Conservation (phyloP, 2,888 invertebrate genomes). For the Athalia circularis region DNA sequence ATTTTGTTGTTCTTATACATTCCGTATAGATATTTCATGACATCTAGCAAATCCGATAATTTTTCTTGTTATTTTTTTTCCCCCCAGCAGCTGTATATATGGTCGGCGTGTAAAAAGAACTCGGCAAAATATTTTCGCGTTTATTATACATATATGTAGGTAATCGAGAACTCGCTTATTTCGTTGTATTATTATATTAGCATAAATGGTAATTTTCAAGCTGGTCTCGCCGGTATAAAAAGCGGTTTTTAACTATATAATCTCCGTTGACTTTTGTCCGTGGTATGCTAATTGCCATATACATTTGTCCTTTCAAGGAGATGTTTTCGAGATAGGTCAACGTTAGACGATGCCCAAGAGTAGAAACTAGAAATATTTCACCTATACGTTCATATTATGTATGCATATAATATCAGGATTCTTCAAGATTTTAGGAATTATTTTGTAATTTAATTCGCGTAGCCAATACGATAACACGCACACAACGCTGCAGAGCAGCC, state of each 20-base stretch:
- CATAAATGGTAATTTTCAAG: conserved; percentile 38
- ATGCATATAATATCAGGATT: neutral
- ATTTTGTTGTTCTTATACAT: neutral
- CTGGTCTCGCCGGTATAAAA: conserved; percentile 21
- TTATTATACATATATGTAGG: neutral
- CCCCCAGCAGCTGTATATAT: no score
- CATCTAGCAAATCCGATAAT: neutral
- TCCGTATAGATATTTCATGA: neutral
- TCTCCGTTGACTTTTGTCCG: conserved; percentile 39
- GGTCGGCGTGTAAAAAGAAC: neutral
- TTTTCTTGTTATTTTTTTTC: neutral
- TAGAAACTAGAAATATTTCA: neutral
- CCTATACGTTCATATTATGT: neutral
- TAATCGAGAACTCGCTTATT: neutral
- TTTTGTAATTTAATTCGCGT: conserved; percentile 16
- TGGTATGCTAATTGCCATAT: conserved; percentile 37
- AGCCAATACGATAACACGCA: neutral
- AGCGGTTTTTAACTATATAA: conserved; percentile 24
- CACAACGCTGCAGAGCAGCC: neutral
- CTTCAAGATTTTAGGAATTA: conserved; percentile 1
- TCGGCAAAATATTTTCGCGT: conserved; percentile 15
- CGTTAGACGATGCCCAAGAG: conserved; percentile 5
- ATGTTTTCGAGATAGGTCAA: conserved; percentile 34
- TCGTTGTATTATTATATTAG: conserved; percentile 20
- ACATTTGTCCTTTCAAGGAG: conserved; percentile 40